Percentiles rank a stretch among this genome's conserved stretches.
These are phyloP conservation scores for Cryptocephalus moraei DNA, from an alignment of 2,888 invertebrate species.

Conservation along the genomic window DNA sequence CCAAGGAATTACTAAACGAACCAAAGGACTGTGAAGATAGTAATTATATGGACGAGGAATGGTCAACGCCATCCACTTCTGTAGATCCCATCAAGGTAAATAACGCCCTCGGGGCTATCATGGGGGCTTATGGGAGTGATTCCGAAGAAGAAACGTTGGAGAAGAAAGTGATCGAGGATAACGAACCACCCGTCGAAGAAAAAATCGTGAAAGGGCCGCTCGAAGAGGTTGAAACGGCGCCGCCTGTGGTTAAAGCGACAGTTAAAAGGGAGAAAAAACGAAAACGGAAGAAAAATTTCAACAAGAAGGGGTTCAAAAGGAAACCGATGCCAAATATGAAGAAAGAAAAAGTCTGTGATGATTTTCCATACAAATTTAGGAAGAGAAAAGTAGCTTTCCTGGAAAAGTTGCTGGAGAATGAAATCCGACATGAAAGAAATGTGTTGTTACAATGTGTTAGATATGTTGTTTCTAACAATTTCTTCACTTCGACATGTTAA, in stretches of 20 bases:
- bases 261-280: slow-evolving; percentile 6
- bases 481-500: slow-evolving; percentile 39
- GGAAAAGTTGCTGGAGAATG: slow-evolving; percentile 60
- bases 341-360: slow-evolving; percentile 9
- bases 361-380: slow-evolving; percentile 23
- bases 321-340: slow-evolving; percentile 1
- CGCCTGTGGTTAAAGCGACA: slow-evolving; percentile 4
- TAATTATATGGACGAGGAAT: slow-evolving; percentile 33
- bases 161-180: slow-evolving; percentile 24
- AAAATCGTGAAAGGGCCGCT: slow-evolving; percentile 29
- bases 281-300: slow-evolving; percentile 8
- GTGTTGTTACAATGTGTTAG: slow-evolving; percentile 78
- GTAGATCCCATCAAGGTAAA: slow-evolving; percentile 31
- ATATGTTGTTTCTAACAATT: slow-evolving; percentile 66
- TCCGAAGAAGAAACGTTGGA: slow-evolving; percentile 25
- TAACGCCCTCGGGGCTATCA: slow-evolving; percentile 46
- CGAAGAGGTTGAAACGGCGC: slow-evolving; percentile 5
- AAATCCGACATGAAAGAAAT: slow-evolving; percentile 80
- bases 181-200: slow-evolving; percentile 44
- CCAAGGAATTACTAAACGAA: slow-evolving; percentile 22
- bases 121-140: slow-evolving; percentile 49
- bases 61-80: slow-evolving; percentile 12
- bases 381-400: slow-evolving; percentile 47
- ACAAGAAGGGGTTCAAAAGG: slow-evolving; percentile 4
- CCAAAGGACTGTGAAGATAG: slow-evolving; percentile 20